Evolutionary conservation across 30 jellyfish, hydroid and myxozoan genomes (phyloP), one percentile per base, ranked within the genome.

Genomic region (Catostylus mosaicus): DNA sequence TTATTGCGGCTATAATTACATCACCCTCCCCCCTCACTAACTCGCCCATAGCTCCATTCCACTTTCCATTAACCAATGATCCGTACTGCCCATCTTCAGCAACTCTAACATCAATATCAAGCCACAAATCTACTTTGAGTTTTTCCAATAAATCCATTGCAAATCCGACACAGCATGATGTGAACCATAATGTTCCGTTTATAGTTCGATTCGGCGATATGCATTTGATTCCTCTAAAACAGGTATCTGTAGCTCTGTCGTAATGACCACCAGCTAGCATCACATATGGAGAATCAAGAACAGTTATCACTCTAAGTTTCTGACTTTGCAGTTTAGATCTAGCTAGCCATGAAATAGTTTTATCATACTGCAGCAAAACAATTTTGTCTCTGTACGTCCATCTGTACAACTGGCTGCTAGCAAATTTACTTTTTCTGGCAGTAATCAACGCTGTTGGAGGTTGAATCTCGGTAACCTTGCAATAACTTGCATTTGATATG

Each of bases 41-140:
- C 27, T 93, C 99, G 3, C 96, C 97, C 10, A 93, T 75, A 93
- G 88, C 61, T 1, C 99, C 99, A 54, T 83, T 78, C 83, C 92
- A 93, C 0, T 36, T 36, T 20, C 93, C 94, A 54, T 68, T 62
- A 9, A 24, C 59, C 1, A 23, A 34, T 1, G 89, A 77, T 16
- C 99, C 99, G 65, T 93, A 93, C n/a, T 27, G 52, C 0, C 95
- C 95, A 69, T 93, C 99, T 52, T 88, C 95, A 45, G 88, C 97
- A 37, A 88, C 47, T 73, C 88, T 83, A 33, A 93, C 11, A 29
- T 87, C 88, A 0, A 67, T 27, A 23, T 83, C 35, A 22, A 88
- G 36, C 78, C 56, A 11, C 35, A 88, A 61, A 66, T 75, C 85
- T 35, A 2, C 35, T 47, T 54, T 31, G 27, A 93, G 78, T 22